Base-by-base conservation (phyloP, 2,888 invertebrate species). In the Thymelicus sylvestris region DNA sequence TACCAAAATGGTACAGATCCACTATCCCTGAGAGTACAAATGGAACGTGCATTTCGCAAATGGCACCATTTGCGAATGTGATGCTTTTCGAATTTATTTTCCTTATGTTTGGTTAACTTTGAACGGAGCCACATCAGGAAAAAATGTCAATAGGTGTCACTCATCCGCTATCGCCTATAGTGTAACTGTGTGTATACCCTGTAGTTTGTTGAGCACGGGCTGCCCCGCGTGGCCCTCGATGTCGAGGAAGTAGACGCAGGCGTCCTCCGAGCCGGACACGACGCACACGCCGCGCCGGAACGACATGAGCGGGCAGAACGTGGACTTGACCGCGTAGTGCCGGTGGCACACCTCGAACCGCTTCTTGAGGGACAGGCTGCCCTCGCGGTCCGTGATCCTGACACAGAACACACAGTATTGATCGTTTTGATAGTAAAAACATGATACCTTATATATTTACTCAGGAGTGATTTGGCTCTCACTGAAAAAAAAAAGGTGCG, bases 241-340 rank as follows among this genome's bases (percentile, higher is more conserved):
- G 85, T 97, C 97, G 69, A 97, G 93, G 89, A 97, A 97, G 89
- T 97, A 96, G 59, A 97, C 96, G 86, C 95, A 95, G 70, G 96
- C 95, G 91, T 97, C 97, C 90, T 97, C 97, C 86, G 96, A 95
- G 74, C 97, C 97, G 71, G 96, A 95, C 62, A 97, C 97, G 75
- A 97, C 96, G 93, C 97, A 97, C 72, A 97, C 96, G 74, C 97
- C 97, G 89, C 96, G 96, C 66, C 97, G 93, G 90, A 97, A 97
- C 76, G 97, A 97, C 96, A 97, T 97, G 76, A 96, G 95, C 6
- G 98, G 97, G 82, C 98, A 98, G 93, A 98, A 98, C 6, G 97
- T 96, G 44, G 97, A 97, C 77, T 95, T 94, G 31, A 97, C 95
- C 74, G 94, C 86, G 80, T 94, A 92, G 60, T 86, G 88, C 66